Conservation (phyloP, 1,140 invertebrate genomes). For the Ostrea edulis region DNA sequence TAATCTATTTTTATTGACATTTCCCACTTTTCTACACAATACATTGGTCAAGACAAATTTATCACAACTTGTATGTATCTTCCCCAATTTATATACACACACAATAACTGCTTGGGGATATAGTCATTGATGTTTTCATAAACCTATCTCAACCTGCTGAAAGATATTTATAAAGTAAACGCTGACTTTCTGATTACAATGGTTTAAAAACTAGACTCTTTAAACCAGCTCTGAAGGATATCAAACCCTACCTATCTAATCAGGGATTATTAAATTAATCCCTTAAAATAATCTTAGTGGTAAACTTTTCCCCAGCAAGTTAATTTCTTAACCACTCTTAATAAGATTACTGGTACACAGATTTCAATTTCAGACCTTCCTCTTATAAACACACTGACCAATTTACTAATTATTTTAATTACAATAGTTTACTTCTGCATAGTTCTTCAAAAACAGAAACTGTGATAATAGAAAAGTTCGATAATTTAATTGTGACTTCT, state of each 20-base stretch:
- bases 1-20: not conserved
- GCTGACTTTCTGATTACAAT: not conserved
- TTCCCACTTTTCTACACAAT: not conserved
- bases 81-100: not conserved
- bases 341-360: not conserved
- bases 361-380: not conserved
- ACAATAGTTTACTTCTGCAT: too few relatives aligned
- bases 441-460: too few relatives aligned
- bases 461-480: too few relatives aligned
- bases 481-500: too few relatives aligned
- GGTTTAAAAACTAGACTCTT: not conserved
- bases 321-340: not conserved
- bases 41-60: not conserved
- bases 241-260: constrained; percentile 8
- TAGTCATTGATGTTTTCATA: constrained; percentile 19
- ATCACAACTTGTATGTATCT: not conserved
- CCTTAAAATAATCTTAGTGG: constrained; percentile 2
- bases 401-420: too few relatives aligned
- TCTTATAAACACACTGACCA: too few relatives aligned
- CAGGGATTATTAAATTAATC: constrained; percentile 35
- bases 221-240: not conserved
- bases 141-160: constrained; percentile 4
- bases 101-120: not conserved
- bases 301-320: constrained; percentile 1
- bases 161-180: constrained; percentile 15